These are phyloP conservation scores for Schizaphis graminum DNA, from an alignment of 2,888 invertebrate genomes.

Conservation along the genomic window DNA sequence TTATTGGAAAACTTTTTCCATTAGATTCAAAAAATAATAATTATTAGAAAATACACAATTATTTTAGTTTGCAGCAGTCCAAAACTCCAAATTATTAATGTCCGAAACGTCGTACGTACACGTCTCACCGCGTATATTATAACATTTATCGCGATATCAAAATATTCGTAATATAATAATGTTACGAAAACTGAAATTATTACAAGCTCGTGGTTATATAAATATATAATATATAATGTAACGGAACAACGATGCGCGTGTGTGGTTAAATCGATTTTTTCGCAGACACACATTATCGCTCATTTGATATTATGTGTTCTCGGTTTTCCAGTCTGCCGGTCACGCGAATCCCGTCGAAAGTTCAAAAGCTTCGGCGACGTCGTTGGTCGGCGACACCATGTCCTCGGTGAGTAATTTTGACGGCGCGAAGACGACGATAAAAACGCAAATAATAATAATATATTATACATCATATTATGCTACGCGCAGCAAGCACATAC, in stretches of 20 bases:
- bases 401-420: slow-evolving; percentile 44
- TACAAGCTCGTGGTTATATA: not conserved
- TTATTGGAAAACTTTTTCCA: not conserved
- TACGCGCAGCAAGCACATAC: not conserved
- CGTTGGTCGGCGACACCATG: slow-evolving; percentile 52
- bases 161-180: not conserved
- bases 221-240: not conserved
- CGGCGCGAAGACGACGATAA: not conserved
- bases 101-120: no score
- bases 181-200: not conserved
- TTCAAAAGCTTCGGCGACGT: not conserved
- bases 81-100: no score
- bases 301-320: not conserved
- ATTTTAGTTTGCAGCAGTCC: not conserved
- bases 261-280: not conserved
- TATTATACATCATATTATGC: not conserved
- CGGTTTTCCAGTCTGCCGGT: slow-evolving; percentile 38
- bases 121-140: no score
- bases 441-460: not conserved
- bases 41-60: not conserved
- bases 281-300: not conserved
- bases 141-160: not conserved
- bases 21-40: not conserved
- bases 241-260: not conserved
- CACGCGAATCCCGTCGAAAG: not conserved